A percentile compares a stretch with the other conserved stretches of the same genome.
Conservation (phyloP, 2,888 invertebrate species). For the Cephus rjabovi region DNA sequence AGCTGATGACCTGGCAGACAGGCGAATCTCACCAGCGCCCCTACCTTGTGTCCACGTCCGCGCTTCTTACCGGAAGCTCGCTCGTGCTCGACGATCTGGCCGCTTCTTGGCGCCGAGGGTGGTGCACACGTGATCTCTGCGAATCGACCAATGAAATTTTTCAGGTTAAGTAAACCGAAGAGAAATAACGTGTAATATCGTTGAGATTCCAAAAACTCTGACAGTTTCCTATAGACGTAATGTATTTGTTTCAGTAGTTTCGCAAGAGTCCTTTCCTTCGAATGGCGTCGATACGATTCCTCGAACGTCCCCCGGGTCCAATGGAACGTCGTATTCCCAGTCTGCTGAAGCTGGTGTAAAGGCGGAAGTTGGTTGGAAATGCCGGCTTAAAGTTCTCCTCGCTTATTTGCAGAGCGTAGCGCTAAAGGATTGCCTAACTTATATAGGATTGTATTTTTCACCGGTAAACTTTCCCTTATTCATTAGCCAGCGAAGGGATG, state of each 20-base stretch:
- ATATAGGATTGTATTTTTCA: slow-evolving; percentile 14
- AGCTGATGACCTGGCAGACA: slow-evolving; percentile 76
- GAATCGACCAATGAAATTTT: slow-evolving; percentile 23
- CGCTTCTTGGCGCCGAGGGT: slow-evolving; percentile 79
- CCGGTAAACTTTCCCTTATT: slow-evolving; percentile 9
- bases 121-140: slow-evolving; percentile 86
- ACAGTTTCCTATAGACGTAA: background rate
- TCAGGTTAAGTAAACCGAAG: background rate
- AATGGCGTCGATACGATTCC: background rate
- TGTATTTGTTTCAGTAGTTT: background rate
- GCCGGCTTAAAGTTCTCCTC: slow-evolving; percentile 27
- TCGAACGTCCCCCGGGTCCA: background rate
- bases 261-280: background rate
- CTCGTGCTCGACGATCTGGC: slow-evolving; percentile 71
- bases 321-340: background rate
- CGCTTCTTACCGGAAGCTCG: slow-evolving; percentile 57
- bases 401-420: slow-evolving; percentile 12
- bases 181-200: background rate
- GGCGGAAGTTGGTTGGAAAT: background rate
- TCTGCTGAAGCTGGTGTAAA: background rate
- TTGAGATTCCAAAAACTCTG: background rate
- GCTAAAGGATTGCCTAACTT: slow-evolving; percentile 27
- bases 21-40: slow-evolving; percentile 83
- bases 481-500: slow-evolving; percentile 1
- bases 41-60: slow-evolving; percentile 78